Evolutionary conservation across 2,888 invertebrate species (phyloP).

Genomic region (Pammene fasciana): DNA sequence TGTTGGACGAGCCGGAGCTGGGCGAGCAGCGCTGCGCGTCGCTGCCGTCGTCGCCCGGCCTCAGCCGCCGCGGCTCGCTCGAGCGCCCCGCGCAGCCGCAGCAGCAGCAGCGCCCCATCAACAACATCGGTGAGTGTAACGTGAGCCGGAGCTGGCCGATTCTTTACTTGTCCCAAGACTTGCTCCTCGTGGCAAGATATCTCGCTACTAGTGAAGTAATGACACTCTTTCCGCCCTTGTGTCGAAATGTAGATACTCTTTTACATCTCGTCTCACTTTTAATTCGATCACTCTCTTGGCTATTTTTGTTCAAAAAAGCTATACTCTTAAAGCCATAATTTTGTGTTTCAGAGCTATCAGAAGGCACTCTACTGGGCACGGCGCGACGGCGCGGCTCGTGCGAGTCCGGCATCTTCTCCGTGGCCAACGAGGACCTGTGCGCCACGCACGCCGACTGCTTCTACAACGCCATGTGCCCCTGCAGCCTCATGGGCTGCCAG

Average conservation of each 20-base stretch:
- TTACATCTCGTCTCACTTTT: too few relatives aligned
- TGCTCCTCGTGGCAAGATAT: too few relatives aligned
- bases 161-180: too few relatives aligned
- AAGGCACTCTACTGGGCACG: constrained; percentile 51
- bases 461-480: constrained; percentile 71
- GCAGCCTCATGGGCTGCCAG: constrained; percentile 73
- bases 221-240: too few relatives aligned
- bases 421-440: constrained; percentile 90
- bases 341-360: constrained; percentile 44
- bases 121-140: constrained; percentile 41
- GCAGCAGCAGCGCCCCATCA: constrained; percentile 46
- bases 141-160: too few relatives aligned
- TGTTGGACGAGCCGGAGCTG: constrained; percentile 24
- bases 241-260: too few relatives aligned
- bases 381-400: constrained; percentile 91
- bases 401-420: constrained; percentile 95
- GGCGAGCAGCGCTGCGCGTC: constrained; percentile 53
- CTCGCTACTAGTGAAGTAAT: too few relatives aligned
- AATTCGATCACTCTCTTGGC: too few relatives aligned
- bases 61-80: constrained; percentile 58
- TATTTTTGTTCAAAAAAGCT: too few relatives aligned
- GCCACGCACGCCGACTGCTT: constrained; percentile 63
- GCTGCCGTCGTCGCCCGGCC: constrained; percentile 70
- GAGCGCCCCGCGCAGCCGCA: constrained; percentile 53
- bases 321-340: too few relatives aligned